Conservation (phyloP, 2,113 vertebrate species). For the Cyanoderma ruficeps region DNA sequence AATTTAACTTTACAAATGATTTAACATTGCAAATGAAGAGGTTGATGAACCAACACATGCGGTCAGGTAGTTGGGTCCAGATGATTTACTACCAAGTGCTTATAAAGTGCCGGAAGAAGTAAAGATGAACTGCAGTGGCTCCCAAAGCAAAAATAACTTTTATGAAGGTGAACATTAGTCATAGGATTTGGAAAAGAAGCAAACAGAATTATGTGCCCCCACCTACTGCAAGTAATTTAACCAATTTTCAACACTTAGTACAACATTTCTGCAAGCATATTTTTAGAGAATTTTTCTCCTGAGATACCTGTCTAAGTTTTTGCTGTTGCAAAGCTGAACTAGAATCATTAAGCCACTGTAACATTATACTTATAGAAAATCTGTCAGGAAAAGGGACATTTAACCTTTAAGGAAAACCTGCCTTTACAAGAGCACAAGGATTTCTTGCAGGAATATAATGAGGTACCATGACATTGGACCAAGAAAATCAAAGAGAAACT, state of each 20-base stretch:
- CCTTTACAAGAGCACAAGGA: not conserved
- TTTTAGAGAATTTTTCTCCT: conserved; percentile 49
- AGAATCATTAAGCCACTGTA: conserved; percentile 4
- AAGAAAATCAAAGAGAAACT: not conserved
- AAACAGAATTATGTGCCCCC: conserved; percentile 39
- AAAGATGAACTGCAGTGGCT: conserved; percentile 9
- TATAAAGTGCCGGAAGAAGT: not conserved
- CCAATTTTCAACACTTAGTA: conserved; percentile 55
- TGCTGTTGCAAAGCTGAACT: not conserved
- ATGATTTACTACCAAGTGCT: conserved; percentile 6
- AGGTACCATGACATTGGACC: not conserved
- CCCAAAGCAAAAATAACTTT: conserved; percentile 59
- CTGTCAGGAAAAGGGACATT: not conserved
- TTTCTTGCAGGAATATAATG: not conserved
- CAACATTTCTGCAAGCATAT: conserved; percentile 42
- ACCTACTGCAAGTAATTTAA: conserved; percentile 57
- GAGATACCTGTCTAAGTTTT: conserved; percentile 46
- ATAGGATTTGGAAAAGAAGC: conserved; percentile 37
- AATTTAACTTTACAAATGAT: conserved; percentile 25
- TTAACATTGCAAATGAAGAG: not conserved
- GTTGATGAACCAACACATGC: not conserved
- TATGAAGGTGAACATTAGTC: conserved; percentile 41
- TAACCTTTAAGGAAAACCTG: conserved; percentile 42
- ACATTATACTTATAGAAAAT: conserved; percentile 16
- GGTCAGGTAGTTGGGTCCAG: not conserved